Evolutionary conservation across 2,797 vertebrate genomes (phyloP).

Genomic region (Microcaecilia unicolor): DNA sequence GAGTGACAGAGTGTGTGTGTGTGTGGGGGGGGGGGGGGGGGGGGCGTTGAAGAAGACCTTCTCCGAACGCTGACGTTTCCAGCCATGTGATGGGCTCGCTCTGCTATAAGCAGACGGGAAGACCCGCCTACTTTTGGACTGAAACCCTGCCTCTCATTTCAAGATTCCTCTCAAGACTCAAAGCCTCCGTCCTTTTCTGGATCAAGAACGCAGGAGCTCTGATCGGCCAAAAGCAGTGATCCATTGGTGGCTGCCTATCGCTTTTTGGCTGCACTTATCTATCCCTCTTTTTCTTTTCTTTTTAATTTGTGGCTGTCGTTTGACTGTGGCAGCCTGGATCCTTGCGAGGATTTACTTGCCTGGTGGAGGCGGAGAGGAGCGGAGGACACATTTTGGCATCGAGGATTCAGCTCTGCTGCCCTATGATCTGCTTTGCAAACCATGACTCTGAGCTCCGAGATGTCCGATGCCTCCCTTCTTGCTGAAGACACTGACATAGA

Average conservation of each 20-base stretch:
- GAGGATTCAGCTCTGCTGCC: slow-evolving; percentile 13
- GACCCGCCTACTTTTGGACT: slow-evolving; percentile 75
- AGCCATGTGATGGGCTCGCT: slow-evolving; percentile 69
- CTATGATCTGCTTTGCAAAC: slow-evolving; percentile 46
- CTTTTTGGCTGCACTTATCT: too few relatives aligned
- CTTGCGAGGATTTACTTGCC: background rate
- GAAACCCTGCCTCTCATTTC: slow-evolving; percentile 54
- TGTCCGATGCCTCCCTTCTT: slow-evolving; percentile 86
- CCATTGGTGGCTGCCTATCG: background rate
- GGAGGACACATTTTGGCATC: background rate
- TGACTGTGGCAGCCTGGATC: slow-evolving; percentile 17
- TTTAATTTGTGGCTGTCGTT: background rate
- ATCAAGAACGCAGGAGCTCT: slow-evolving; percentile 25
- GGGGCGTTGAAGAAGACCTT: background rate
- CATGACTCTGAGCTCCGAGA: slow-evolving; percentile 94
- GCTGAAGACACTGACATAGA: slow-evolving; percentile 93
- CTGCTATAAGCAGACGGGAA: slow-evolving; percentile 57
- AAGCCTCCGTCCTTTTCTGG: slow-evolving; percentile 10
- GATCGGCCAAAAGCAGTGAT: background rate
- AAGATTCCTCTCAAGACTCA: slow-evolving; percentile 31
- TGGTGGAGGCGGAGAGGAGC: background rate
- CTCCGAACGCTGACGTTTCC: slow-evolving; percentile 33
- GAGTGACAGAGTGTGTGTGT: too few relatives aligned
- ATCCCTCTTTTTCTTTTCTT: too few relatives aligned
- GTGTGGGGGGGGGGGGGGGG: background rate